A percentile compares a stretch with the other conserved stretches of the same genome.
Evolutionary conservation across 1,140 invertebrate species (phyloP).

Genomic region (Cherax quadricarinatus): DNA sequence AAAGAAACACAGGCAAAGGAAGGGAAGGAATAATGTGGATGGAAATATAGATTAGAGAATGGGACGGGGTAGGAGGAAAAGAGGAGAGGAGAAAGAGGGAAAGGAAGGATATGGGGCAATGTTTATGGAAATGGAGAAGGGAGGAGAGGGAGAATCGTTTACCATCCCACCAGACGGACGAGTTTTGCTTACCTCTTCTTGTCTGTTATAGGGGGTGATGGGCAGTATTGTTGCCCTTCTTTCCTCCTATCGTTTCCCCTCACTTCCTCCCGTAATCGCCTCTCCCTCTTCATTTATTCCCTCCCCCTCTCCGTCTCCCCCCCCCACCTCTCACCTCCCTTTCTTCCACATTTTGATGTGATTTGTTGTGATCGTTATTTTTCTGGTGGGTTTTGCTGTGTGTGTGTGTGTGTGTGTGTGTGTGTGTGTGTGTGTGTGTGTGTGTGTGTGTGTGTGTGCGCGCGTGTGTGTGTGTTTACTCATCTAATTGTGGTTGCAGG

Average conservation of each 20-base stretch:
- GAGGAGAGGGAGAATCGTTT: neutral
- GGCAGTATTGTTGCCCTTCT: neutral
- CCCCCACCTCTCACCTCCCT: neutral
- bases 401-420: too few species aligned
- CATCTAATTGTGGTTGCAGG: too few species aligned
- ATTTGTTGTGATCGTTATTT: too few species aligned
- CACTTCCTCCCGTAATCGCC: too few species aligned
- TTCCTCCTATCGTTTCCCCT: too few species aligned
- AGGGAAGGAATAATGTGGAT: too few species aligned
- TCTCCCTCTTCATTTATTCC: slow-evolving; percentile 9
- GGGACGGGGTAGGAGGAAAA: neutral
- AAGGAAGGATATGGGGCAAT: neutral
- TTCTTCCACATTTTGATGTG: neutral
- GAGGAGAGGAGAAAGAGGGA: neutral
- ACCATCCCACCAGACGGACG: neutral
- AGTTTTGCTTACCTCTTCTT: neutral
- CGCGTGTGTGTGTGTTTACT: too few species aligned
- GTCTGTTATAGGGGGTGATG: neutral
- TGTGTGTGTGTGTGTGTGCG: too few species aligned
- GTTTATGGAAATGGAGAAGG: neutral
- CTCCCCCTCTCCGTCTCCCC: slow-evolving; percentile 16
- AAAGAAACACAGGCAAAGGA: too few species aligned
- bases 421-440: neutral
- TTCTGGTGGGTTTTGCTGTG: too few species aligned
- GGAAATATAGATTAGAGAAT: neutral